These are phyloP conservation scores for Pseudorectes ferrugineus DNA, from an alignment of 2,113 vertebrate genomes.

Conservation along the genomic window DNA sequence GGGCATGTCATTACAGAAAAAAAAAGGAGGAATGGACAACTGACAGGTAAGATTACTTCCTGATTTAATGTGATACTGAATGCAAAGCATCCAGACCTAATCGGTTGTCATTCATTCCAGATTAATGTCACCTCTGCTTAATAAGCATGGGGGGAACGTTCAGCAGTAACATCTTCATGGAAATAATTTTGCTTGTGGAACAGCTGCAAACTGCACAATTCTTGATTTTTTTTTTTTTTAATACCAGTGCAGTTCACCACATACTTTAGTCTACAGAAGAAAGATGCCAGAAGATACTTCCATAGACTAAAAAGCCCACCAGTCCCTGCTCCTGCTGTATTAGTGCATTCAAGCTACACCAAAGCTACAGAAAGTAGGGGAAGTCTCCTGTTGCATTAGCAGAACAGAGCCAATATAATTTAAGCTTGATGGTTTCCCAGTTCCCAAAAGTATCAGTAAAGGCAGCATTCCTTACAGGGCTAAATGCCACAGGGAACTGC, in stretches of 20 bases:
- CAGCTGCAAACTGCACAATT: neutral
- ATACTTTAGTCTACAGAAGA: neutral
- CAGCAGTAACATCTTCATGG: neutral
- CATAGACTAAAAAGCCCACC: rapidly evolving
- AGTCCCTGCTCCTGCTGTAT: neutral
- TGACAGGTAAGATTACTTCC: neutral
- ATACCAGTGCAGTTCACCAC: neutral
- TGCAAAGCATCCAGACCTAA: neutral
- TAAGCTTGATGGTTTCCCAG: neutral
- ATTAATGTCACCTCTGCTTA: neutral
- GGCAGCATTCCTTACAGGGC: neutral
- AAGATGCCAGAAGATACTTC: neutral
- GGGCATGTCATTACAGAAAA: neutral
- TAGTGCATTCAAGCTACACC: neutral
- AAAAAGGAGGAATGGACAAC: neutral
- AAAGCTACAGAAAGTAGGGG: neutral
- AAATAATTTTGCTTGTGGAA: neutral
- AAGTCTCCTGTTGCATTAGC: neutral
- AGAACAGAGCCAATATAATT: neutral
- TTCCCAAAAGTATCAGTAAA: neutral
- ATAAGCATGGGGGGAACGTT: neutral
- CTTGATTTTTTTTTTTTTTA: neutral
- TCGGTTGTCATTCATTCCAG: neutral
- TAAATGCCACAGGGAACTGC: neutral
- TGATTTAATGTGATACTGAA: neutral